Percentiles rank a stretch among this genome's conserved stretches.
These are phyloP conservation scores for Drosophila peninsularis DNA, from an alignment of 2,888 invertebrate genomes.

Conservation along the genomic window DNA sequence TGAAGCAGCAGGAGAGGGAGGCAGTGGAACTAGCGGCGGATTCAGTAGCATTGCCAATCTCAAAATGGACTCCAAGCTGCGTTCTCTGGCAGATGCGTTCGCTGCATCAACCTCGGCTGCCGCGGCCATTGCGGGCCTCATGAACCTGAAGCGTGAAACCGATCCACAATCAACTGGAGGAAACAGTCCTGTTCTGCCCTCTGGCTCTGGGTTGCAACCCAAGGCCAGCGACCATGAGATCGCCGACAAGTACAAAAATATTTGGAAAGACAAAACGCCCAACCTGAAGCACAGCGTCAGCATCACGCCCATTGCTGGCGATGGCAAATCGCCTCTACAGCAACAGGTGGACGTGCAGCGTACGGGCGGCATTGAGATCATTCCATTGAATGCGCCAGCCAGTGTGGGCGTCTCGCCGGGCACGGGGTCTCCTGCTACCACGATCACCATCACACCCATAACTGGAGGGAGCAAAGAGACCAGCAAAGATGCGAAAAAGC, in stretches of 20 bases:
- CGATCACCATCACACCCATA: conserved; percentile 95
- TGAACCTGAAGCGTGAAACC: conserved; percentile 65
- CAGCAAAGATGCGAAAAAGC: conserved; percentile 57
- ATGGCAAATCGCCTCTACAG: conserved; percentile 35
- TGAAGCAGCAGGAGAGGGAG: conserved; percentile 27
- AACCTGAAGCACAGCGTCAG: conserved; percentile 82
- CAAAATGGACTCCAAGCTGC: conserved; percentile 73
- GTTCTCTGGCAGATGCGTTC: conserved; percentile 64
- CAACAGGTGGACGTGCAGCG: conserved; percentile 75
- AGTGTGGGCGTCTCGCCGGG: conserved; percentile 85
- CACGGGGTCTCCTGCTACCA: conserved; percentile 87
- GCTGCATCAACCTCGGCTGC: conserved; percentile 76
- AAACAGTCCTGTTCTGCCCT: conserved; percentile 17
- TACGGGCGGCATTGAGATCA: conserved; percentile 89
- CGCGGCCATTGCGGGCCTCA: conserved; percentile 65
- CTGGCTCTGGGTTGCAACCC: conserved; percentile 34
- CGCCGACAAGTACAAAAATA: conserved; percentile 83
- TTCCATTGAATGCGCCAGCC: conserved; percentile 88
- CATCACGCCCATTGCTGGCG: conserved; percentile 82
- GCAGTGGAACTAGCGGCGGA: conserved; percentile 29
- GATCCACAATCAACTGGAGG: conserved; percentile 49
- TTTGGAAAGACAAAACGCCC: conserved; percentile 83
- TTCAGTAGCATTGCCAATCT: conserved; percentile 47
- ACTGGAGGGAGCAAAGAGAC: conserved; percentile 64
- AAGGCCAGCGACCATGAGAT: conserved; percentile 77